phyloP scores from a whole-genome alignment of 2,113 vertebrate species.

The Microcebus tavaratra region DNA sequence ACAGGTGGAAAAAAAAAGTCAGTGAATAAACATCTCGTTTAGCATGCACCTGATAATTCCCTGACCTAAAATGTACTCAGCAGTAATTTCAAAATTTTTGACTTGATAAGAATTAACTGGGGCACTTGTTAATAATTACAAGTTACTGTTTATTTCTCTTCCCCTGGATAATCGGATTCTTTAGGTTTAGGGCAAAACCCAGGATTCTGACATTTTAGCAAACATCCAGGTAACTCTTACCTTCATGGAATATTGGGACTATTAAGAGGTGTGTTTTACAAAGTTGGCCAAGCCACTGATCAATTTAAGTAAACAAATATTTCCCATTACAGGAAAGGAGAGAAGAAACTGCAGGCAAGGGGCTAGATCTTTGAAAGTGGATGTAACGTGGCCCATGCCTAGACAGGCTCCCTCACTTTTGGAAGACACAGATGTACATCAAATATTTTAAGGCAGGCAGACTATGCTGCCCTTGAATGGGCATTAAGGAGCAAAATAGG shows the following conservation, averaged over 20 bases:
- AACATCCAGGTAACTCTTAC: background rate
- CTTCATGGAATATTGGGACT: background rate
- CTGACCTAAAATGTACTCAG: background rate
- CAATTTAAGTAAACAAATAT: background rate
- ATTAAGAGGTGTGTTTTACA: background rate
- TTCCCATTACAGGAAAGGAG: background rate
- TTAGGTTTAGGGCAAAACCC: background rate
- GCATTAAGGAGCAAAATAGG: background rate
- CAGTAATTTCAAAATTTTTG: conserved; percentile 17
- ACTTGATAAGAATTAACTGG: background rate
- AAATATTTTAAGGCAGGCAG: background rate
- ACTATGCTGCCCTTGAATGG: background rate
- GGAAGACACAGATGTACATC: background rate
- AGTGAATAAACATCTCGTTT: conserved; percentile 6
- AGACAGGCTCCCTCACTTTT: background rate
- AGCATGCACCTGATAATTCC: background rate
- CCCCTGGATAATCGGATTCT: background rate
- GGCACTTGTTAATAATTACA: background rate
- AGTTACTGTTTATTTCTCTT: background rate
- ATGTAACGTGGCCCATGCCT: background rate
- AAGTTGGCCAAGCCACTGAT: background rate
- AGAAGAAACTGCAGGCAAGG: background rate
- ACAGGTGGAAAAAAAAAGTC: background rate
- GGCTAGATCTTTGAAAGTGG: background rate
- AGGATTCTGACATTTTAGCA: background rate